Percentiles rank a stretch among this genome's conserved stretches.
Conservation (phyloP, 2,888 invertebrate species). For the Oligia latruncula region DNA sequence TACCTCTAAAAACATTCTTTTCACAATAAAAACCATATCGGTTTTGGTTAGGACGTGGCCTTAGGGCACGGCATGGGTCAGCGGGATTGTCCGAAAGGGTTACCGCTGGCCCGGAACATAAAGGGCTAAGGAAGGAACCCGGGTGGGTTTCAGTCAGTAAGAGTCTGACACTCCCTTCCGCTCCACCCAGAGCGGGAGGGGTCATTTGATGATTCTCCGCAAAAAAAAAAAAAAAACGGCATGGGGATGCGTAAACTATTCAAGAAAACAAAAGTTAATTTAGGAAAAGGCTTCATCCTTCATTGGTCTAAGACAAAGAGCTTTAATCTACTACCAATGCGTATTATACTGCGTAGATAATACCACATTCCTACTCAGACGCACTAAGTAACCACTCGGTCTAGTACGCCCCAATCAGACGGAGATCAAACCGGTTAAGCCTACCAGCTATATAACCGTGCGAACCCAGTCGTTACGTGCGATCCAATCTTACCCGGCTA, state of each 20-base stretch:
- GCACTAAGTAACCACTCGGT: constrained; percentile 40
- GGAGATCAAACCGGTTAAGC: constrained; percentile 61
- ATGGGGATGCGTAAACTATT: not conserved
- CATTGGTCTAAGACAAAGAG: not conserved
- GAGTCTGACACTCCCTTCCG: too few species aligned
- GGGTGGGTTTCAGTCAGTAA: too few species aligned
- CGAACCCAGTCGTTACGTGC: constrained; percentile 62
- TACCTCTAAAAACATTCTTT: too few species aligned
- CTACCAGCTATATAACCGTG: constrained; percentile 57
- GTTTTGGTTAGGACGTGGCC: not conserved
- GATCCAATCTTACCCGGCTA: constrained; percentile 61
- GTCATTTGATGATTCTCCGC: too few species aligned
- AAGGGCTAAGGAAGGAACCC: too few species aligned
- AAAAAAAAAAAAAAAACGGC: too few species aligned
- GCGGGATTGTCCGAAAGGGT: too few species aligned
- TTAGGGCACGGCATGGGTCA: not conserved
- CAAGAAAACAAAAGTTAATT: not conserved
- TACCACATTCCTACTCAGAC: constrained; percentile 21
- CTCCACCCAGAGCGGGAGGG: too few species aligned
- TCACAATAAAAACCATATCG: too few species aligned
- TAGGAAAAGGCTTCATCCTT: not conserved
- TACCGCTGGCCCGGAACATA: too few species aligned
- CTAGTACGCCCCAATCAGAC: constrained; percentile 56
- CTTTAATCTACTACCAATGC: not conserved
- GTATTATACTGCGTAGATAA: constrained; percentile 2